These are phyloP conservation scores for Siniperca obscura DNA, from an alignment of 2,797 vertebrate species.

Conservation along the genomic window DNA sequence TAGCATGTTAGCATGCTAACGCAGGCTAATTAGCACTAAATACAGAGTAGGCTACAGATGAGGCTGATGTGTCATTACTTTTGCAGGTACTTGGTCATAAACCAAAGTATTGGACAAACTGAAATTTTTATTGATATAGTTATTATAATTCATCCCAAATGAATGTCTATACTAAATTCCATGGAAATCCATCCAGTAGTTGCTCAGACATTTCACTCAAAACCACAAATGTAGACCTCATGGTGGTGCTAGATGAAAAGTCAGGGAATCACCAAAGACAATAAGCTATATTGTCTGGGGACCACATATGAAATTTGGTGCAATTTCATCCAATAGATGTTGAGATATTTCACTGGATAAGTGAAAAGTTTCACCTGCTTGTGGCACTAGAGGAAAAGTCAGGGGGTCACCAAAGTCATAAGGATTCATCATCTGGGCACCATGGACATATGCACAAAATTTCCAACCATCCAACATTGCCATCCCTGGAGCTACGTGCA, in stretches of 20 bases:
- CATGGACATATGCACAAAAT: not conserved
- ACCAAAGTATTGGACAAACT: not conserved
- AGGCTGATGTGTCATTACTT: not conserved
- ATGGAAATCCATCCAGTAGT: not conserved
- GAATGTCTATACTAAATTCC: not conserved
- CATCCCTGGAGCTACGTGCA: no score
- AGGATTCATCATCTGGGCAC: not conserved
- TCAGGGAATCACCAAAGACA: not conserved
- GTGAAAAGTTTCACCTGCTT: no score
- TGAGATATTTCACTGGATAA: no score
- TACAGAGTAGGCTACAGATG: not conserved
- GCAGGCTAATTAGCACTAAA: not conserved
- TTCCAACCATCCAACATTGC: accelerated
- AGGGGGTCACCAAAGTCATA: not conserved
- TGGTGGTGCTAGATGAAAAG: not conserved
- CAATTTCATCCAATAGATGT: no score
- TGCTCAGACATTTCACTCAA: not conserved
- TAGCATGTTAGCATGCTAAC: not conserved
- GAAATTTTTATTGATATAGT: not conserved
- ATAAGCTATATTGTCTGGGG: no score
- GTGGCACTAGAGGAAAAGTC: not conserved
- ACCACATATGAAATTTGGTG: no score
- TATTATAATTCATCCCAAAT: not conserved
- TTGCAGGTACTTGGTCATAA: not conserved
- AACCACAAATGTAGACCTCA: not conserved